A percentile compares a stretch with the other conserved stretches of the same genome.
Evolutionary conservation across 2,113 vertebrate species (phyloP).

Genomic region (Chloebia gouldiae): DNA sequence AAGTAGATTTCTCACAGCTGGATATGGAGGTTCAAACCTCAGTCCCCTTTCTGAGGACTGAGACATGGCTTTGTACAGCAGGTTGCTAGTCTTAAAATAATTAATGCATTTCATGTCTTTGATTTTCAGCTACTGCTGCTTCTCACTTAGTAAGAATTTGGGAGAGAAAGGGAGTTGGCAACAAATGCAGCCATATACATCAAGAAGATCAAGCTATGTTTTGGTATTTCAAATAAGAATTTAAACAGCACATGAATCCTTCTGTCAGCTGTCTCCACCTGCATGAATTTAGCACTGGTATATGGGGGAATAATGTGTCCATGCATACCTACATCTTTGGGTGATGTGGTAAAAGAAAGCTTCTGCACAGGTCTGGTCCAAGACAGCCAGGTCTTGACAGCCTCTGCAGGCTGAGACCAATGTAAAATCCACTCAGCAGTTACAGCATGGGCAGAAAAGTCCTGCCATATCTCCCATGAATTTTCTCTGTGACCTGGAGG

Average conservation of each 20-base stretch:
- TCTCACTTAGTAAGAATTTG: not conserved
- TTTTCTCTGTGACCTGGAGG: not conserved
- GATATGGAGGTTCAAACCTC: not conserved
- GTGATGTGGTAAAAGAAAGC: not conserved
- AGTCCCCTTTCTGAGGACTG: not conserved
- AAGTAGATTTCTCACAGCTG: not conserved
- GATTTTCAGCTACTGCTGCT: not conserved
- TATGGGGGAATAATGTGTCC: fast-evolving
- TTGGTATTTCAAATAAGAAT: not conserved
- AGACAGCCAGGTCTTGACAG: not conserved
- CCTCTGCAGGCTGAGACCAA: not conserved
- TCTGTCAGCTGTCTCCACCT: not conserved
- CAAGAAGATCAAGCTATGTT: not conserved
- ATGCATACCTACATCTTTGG: fast-evolving
- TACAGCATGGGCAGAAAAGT: not conserved
- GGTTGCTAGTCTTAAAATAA: not conserved
- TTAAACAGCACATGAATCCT: not conserved
- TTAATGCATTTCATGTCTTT: not conserved
- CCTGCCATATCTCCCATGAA: not conserved
- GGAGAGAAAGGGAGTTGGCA: not conserved
- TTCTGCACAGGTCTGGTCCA: not conserved
- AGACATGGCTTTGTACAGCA: not conserved
- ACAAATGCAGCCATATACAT: not conserved
- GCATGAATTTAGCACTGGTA: not conserved
- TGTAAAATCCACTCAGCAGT: not conserved